Evolutionary conservation across 2,113 vertebrate species (phyloP).

Genomic region (Percopsis transmontana): DNA sequence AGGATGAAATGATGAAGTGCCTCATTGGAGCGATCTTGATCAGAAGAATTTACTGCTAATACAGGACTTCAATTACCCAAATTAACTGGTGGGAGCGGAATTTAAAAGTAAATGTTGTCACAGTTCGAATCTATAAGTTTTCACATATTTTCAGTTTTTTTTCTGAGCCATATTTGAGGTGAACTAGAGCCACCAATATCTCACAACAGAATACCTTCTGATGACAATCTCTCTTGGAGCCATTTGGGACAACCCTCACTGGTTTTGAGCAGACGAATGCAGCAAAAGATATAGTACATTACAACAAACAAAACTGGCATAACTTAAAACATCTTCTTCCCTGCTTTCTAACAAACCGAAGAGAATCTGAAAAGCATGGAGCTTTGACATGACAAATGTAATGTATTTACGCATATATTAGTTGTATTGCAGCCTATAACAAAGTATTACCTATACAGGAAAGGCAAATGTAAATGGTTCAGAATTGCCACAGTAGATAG

Average conservation of each 20-base stretch:
- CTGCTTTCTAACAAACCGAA: background rate
- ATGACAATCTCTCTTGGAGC: constrained; percentile 66
- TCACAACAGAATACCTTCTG: constrained; percentile 39
- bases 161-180: constrained; percentile 37
- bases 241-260: constrained; percentile 24
- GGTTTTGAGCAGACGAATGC: constrained; percentile 2
- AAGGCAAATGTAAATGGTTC: constrained; percentile 42
- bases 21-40: constrained; percentile 72
- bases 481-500: constrained; percentile 53
- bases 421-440: constrained; percentile 61
- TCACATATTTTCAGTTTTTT: constrained; percentile 19
- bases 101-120: constrained; percentile 30
- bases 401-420: constrained; percentile 54
- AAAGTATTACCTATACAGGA: constrained; percentile 54
- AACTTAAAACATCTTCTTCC: background rate
- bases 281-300: constrained; percentile 8
- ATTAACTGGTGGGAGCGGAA: constrained; percentile 23
- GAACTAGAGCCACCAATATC: constrained; percentile 23
- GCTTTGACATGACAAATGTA: constrained; percentile 47
- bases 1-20: constrained; percentile 78
- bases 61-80: no score
- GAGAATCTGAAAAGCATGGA: constrained; percentile 48
- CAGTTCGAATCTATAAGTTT: constrained; percentile 21
- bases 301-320: constrained; percentile 10
- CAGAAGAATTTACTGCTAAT: constrained; percentile 24